A percentile compares a stretch with the other conserved stretches of the same genome.
These are phyloP conservation scores for Trematocara marginatum DNA, from an alignment of 2,113 vertebrate species.

Conservation along the genomic window DNA sequence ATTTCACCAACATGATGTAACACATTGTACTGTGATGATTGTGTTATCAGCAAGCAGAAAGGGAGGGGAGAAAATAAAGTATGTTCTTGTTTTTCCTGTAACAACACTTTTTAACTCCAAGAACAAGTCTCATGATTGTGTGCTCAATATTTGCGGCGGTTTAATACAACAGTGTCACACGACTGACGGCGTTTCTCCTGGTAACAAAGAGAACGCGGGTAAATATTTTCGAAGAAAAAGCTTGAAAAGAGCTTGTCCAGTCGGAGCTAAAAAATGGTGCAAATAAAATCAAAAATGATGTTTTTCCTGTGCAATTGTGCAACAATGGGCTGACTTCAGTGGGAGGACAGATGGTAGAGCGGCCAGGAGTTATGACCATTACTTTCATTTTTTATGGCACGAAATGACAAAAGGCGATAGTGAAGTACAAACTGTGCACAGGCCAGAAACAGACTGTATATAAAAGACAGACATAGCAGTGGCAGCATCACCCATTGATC, in stretches of 20 bases:
- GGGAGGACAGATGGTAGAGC: background rate
- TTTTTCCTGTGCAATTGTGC: background rate
- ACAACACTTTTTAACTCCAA: background rate
- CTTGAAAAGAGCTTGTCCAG: background rate
- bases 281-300: background rate
- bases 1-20: background rate
- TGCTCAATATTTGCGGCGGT: background rate
- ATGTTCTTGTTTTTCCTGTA: background rate
- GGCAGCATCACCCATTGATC: background rate
- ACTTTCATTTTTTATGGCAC: background rate
- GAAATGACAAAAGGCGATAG: background rate
- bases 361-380: background rate
- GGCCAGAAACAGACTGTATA: background rate
- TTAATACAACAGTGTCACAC: background rate
- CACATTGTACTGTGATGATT: background rate
- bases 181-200: background rate
- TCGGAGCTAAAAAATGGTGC: background rate
- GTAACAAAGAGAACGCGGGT: background rate
- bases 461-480: background rate
- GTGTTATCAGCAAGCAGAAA: background rate
- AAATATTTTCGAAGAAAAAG: background rate
- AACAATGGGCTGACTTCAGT: background rate
- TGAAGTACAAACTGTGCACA: background rate
- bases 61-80: background rate
- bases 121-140: background rate